phyloP scores from a whole-genome alignment of 1,140 invertebrate species.

The Aethina tumida region DNA sequence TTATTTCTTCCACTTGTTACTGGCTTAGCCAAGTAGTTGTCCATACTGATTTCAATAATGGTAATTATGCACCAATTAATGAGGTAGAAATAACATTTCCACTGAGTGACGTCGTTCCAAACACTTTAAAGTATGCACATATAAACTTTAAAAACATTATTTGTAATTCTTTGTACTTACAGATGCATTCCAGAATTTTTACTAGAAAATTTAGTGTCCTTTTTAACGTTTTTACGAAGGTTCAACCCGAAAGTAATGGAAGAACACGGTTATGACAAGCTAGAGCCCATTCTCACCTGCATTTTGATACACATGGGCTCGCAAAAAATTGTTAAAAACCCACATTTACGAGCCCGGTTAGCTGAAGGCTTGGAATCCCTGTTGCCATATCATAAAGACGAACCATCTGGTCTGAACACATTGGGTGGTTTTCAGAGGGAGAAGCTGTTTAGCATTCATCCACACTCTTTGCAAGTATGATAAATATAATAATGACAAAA shows the following conservation, averaged over 20 bases:
- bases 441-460: slow-evolving; percentile 69
- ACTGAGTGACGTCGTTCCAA: slow-evolving; percentile 47
- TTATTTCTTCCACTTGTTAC: slow-evolving; percentile 69
- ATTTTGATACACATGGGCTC: slow-evolving; percentile 67
- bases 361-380: slow-evolving; percentile 82
- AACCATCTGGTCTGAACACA: slow-evolving; percentile 44
- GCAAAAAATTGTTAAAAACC: slow-evolving; percentile 74
- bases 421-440: slow-evolving; percentile 57
- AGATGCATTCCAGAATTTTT: slow-evolving; percentile 83
- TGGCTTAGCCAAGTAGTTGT: slow-evolving; percentile 76
- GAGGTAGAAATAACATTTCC: slow-evolving; percentile 53
- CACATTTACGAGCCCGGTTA: slow-evolving; percentile 77
- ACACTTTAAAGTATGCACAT: slow-evolving; percentile 47
- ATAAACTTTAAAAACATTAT: background rate
- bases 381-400: slow-evolving; percentile 55
- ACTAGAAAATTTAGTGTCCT: slow-evolving; percentile 77
- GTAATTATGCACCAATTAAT: slow-evolving; percentile 44
- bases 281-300: slow-evolving; percentile 67
- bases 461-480: slow-evolving; percentile 37
- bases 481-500: slow-evolving; percentile 4
- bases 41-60: slow-evolving; percentile 27
- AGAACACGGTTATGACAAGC: slow-evolving; percentile 45
- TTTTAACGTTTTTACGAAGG: slow-evolving; percentile 62
- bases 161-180: slow-evolving; percentile 20
- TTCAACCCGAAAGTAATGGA: slow-evolving; percentile 52